phyloP scores from a whole-genome alignment of 2,888 invertebrate genomes.

The Silvanus unidentatus region DNA sequence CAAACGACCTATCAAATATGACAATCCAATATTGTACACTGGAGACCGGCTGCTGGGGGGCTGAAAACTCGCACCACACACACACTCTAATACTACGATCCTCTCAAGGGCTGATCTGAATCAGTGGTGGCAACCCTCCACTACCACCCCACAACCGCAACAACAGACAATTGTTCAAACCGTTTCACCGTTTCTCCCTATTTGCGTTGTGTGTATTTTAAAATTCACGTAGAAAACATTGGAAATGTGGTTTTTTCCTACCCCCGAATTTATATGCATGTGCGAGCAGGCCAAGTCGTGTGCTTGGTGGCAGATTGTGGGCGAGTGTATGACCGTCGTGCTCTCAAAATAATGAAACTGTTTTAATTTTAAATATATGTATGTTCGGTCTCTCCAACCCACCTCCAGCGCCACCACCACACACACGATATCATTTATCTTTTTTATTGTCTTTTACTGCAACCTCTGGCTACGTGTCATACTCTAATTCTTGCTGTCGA shows the following conservation, averaged over 20 bases:
- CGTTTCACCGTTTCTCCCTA: not conserved
- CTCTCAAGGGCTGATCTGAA: slow-evolving; percentile 2
- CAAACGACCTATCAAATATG: slow-evolving; percentile 12
- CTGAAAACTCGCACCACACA: not conserved
- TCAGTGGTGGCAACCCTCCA: not conserved
- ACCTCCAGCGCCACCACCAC: not conserved
- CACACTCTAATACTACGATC: not conserved
- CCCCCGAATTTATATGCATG: not conserved
- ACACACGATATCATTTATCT: slow-evolving; percentile 4
- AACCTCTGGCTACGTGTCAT: not conserved
- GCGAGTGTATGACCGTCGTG: not conserved
- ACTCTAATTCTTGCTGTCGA: slow-evolving; percentile 13
- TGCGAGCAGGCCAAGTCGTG: too few species aligned
- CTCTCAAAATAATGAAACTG: slow-evolving; percentile 4
- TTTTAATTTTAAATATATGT: slow-evolving; percentile 5
- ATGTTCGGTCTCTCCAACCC: not conserved
- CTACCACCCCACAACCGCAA: not conserved
- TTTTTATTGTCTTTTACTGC: slow-evolving; percentile 5
- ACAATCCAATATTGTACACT: slow-evolving; percentile 19
- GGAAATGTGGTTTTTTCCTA: not conserved
- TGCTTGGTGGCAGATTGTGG: slow-evolving; percentile 2
- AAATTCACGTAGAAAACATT: slow-evolving; percentile 1
- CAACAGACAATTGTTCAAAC: slow-evolving; percentile 3
- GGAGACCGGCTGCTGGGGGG: slow-evolving; percentile 6
- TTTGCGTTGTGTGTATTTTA: not conserved